phyloP scores from a whole-genome alignment of 30 jellyfish, hydroid and myxozoan species.

The Calvadosia cruxmelitensis region DNA sequence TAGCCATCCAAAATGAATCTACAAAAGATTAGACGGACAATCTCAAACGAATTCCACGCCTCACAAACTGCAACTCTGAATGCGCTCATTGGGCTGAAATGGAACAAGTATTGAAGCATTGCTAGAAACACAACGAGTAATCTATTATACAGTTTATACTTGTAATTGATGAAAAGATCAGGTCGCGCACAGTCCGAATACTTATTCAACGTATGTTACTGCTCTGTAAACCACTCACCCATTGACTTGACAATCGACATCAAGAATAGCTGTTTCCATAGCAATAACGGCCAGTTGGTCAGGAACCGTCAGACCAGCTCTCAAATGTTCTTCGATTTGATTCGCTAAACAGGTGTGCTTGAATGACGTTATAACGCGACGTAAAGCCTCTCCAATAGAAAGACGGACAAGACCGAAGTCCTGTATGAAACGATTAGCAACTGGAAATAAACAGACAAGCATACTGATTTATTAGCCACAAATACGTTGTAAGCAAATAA shows the following conservation, averaged over 20 bases:
- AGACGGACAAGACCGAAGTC: constrained; percentile 81
- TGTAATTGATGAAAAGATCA: no score
- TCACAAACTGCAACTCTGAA: no score
- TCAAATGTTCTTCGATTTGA: constrained; percentile 39
- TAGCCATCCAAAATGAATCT: constrained; percentile 73
- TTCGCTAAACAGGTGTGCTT: constrained; percentile 45
- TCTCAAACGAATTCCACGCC: no score
- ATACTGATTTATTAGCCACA: no score
- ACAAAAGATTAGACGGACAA: background rate
- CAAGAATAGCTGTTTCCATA: constrained; percentile 38
- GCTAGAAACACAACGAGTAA: no score
- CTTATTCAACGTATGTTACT: no score
- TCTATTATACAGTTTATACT: no score
- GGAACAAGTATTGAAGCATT: no score
- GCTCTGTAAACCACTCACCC: no score
- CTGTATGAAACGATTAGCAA: constrained; percentile 68
- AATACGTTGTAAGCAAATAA: no score
- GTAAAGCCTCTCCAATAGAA: constrained; percentile 88
- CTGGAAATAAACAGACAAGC: constrained; percentile 19
- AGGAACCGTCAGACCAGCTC: constrained; percentile 62
- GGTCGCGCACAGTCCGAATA: no score
- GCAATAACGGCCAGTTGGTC: constrained; percentile 88
- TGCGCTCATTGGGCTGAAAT: no score
- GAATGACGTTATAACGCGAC: constrained; percentile 37
- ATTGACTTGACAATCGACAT: constrained; percentile 47